A percentile compares a stretch with the other conserved stretches of the same genome.
These are phyloP conservation scores for Falcunculus frontatus DNA, from an alignment of 2,113 vertebrate species.

Conservation along the genomic window DNA sequence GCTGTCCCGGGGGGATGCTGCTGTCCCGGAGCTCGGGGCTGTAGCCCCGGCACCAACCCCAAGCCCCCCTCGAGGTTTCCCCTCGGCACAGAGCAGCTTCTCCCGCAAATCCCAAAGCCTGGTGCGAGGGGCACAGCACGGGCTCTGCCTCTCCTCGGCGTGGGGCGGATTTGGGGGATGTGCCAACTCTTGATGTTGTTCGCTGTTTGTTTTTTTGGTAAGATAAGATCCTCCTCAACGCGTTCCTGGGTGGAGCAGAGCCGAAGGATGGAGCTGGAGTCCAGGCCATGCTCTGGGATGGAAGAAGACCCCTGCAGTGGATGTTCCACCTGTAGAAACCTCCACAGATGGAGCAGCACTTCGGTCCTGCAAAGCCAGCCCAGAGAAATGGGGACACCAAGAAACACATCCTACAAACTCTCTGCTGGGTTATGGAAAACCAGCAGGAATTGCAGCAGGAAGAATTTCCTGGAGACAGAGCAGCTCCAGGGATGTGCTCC, in stretches of 20 bases:
- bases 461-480: not conserved
- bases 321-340: fast-evolving
- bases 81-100: not conserved
- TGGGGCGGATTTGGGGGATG: not conserved
- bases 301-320: fast-evolving
- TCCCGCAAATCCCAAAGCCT: not conserved
- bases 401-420: not conserved
- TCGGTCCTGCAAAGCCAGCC: fast-evolving
- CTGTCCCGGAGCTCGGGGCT: too few species aligned
- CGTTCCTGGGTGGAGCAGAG: not conserved
- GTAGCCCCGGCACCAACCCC: not conserved
- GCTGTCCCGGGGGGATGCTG: too few species aligned
- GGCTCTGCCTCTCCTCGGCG: fast-evolving
- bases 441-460: not conserved
- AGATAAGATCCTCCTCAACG: not conserved
- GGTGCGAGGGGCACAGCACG: fast-evolving
- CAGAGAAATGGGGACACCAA: fast-evolving
- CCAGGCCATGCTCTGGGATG: not conserved
- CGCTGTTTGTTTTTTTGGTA: not conserved
- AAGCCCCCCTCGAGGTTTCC: not conserved
- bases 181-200: not conserved
- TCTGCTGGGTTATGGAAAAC: not conserved
- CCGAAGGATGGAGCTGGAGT: fast-evolving
- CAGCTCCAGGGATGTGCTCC: not conserved
- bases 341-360: not conserved